Conservation (phyloP, 2,113 vertebrate species). For the Peromyscus californicus region DNA sequence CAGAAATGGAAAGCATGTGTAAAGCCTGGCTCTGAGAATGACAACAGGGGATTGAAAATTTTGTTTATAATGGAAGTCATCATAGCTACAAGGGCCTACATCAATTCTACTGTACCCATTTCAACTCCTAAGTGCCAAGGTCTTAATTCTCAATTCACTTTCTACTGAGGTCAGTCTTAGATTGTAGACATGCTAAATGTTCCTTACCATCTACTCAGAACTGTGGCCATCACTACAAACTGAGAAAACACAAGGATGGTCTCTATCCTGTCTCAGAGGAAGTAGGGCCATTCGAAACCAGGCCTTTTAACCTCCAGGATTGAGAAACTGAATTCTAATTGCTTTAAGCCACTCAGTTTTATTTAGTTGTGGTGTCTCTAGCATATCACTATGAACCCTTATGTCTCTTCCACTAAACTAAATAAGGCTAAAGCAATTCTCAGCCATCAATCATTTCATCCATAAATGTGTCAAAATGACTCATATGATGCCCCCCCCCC, state of each 20-base stretch:
- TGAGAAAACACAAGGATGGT: not conserved
- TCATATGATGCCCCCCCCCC: not conserved
- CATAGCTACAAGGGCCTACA: not conserved
- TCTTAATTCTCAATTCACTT: not conserved
- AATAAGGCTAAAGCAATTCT: not conserved
- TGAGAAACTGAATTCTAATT: not conserved
- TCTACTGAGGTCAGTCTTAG: not conserved
- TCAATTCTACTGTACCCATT: not conserved
- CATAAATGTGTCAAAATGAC: not conserved
- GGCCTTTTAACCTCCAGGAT: not conserved
- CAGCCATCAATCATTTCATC: not conserved
- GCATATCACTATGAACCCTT: not conserved
- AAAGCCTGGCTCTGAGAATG: not conserved
- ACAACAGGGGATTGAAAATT: not conserved
- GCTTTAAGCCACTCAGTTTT: not conserved
- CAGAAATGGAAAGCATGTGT: not conserved
- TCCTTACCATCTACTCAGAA: not conserved
- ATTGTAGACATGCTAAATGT: not conserved
- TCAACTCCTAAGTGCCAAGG: not conserved
- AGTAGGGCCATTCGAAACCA: not conserved
- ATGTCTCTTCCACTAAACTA: not conserved
- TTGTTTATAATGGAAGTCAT: not conserved
- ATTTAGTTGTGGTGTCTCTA: not conserved
- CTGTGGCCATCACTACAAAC: not conserved
- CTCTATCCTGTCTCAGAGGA: not conserved